Percentiles rank a stretch among this genome's conserved stretches.
Evolutionary conservation across 2,888 invertebrate species (phyloP).

Genomic region (Cyclophora albipunctata): DNA sequence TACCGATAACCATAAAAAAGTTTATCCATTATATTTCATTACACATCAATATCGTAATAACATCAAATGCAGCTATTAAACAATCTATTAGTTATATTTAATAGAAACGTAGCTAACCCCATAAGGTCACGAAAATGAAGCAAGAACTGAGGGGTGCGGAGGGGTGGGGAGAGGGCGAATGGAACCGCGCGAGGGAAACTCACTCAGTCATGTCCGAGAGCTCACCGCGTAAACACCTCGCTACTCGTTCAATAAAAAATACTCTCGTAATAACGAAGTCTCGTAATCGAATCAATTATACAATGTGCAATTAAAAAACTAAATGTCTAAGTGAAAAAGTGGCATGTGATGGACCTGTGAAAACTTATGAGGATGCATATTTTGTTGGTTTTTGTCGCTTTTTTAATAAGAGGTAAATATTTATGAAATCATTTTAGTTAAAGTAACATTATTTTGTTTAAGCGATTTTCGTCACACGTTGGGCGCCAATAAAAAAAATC

Average conservation of each 20-base stretch:
- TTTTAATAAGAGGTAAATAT: conserved; percentile 58
- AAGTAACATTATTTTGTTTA: neutral
- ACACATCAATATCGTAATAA: too few relatives aligned
- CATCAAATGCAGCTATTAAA: conserved; percentile 4
- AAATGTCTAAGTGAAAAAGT: conserved; percentile 31
- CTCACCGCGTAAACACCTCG: conserved; percentile 31
- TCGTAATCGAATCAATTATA: conserved; percentile 1
- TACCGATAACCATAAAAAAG: too few relatives aligned
- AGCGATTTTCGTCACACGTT: conserved; percentile 1
- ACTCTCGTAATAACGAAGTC: conserved; percentile 1
- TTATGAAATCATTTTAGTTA: conserved; percentile 1
- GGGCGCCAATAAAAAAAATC: conserved; percentile 4
- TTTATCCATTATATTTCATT: too few relatives aligned
- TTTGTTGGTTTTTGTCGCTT: conserved; percentile 52
- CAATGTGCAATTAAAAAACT: conserved; percentile 5
- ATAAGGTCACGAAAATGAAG: conserved; percentile 63
- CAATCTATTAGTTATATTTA: conserved; percentile 29
- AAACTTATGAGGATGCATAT: conserved; percentile 62
- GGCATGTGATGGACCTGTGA: conserved; percentile 59
- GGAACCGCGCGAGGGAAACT: conserved; percentile 30
- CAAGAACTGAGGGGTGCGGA: conserved; percentile 32
- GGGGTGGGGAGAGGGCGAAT: conserved; percentile 46
- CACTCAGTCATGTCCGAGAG: conserved; percentile 45
- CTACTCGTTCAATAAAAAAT: conserved; percentile 8
- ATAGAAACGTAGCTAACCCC: conserved; percentile 44